Conservation (phyloP, 64 coral and sea anemone species). For the Pocillopora verrucosa region DNA sequence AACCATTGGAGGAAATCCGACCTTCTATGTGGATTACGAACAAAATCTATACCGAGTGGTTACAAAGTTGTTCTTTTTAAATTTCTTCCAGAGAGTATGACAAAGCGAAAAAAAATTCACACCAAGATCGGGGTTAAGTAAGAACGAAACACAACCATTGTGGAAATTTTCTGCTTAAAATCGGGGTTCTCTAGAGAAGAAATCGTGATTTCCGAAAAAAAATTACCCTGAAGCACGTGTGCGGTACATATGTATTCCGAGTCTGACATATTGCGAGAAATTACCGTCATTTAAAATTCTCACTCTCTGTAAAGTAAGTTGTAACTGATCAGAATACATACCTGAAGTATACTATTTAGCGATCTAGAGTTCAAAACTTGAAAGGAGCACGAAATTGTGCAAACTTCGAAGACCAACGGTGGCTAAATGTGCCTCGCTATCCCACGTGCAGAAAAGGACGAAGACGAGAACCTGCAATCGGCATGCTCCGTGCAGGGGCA, state of each 20-base stretch:
- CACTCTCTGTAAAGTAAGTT: not conserved
- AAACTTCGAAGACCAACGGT: not conserved
- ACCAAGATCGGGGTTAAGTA: no score
- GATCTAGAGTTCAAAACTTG: not conserved
- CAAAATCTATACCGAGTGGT: not conserved
- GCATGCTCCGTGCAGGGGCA: conserved; percentile 39
- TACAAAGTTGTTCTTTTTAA: not conserved
- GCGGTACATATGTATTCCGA: not conserved
- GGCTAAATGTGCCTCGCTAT: not conserved
- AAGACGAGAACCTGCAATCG: not conserved
- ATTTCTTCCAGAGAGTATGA: not conserved
- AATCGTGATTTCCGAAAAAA: no score
- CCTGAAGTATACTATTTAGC: not conserved
- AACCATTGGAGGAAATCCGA: not conserved
- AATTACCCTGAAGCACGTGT: no score
- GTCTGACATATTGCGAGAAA: not conserved
- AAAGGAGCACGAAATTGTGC: conserved; percentile 20
- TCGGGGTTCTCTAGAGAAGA: no score
- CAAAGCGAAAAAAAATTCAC: not conserved
- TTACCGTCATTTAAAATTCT: not conserved
- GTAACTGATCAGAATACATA: not conserved
- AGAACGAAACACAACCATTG: no score
- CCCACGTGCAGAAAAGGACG: conserved; percentile 24
- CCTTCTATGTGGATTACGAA: not conserved
- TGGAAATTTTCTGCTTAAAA: no score